Base-by-base conservation (phyloP, 2,113 vertebrate species). In the Solenodon paradoxus region DNA sequence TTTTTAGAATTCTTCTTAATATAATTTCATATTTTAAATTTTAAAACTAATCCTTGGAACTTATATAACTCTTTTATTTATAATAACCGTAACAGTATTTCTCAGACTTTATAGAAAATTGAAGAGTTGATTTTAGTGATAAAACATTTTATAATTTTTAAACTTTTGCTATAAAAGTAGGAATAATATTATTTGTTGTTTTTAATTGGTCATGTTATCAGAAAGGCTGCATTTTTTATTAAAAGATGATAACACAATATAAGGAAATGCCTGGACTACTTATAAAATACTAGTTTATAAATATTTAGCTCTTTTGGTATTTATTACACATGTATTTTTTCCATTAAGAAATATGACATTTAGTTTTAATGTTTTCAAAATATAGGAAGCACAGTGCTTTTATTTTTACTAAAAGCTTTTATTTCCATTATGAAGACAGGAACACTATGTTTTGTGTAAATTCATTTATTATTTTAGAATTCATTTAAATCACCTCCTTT, bases 381-480 rank as follows among this genome's bases (percentile, higher is more conserved):
- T 92, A 7, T 93, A 96, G 53, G 74, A 97, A 96, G 68, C 53
- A 92, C 49, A 77, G 45, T 72, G 53, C 88, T 95, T 96, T 97
- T 93, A 75, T 91, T 72, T 97, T 94, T 82, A 81, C 22, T 57
- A 92, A 92, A 88, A 95, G 80, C 93, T 90, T 68, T 88, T 90
- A 92, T 95, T 97, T 92, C 83, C 26, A 69, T 71, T 90, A 77
- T 86, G 59, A 97, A 78, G 38, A 86, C 38, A 92, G 17, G 35
- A 72, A 38, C 5, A 95, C 57, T 93, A 71, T 85, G 59, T 91
- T 86, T 86, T 59, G 26, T 57, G 78, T 97, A 89, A 88, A 96
- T 96, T 95, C 96, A 74, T 91, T 93, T 96, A 28, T 95, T 97
- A 95, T 96, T 93, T 32, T 42, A 94, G 20, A 96, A 95, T 95